Conservation (phyloP, 2,888 invertebrate species). For the Doris montereyensis region DNA sequence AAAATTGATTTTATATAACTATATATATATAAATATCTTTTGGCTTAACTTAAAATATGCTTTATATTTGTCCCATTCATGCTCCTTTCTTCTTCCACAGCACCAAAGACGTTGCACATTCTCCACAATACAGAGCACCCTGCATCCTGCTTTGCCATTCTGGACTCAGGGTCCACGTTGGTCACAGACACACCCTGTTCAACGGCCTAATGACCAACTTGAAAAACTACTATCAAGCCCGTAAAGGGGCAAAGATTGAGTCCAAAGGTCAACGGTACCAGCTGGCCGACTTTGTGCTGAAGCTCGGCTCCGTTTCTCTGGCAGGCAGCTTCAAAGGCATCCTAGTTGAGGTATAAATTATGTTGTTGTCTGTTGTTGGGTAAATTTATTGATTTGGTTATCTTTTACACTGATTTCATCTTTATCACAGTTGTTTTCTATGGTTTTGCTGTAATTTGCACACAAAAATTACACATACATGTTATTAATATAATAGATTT, state of each 20-base stretch:
- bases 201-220: conserved; percentile 93
- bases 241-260: conserved; percentile 83
- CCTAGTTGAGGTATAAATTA: conserved; percentile 83
- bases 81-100: conserved; percentile 71
- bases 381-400: too few species aligned
- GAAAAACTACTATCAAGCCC: conserved; percentile 85
- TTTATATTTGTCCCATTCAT: not conserved
- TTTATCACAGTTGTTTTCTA: too few species aligned
- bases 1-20: too few species aligned
- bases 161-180: conserved; percentile 88
- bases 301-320: conserved; percentile 92
- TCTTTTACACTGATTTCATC: too few species aligned
- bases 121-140: conserved; percentile 96
- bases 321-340: conserved; percentile 92
- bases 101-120: conserved; percentile 89
- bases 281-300: conserved; percentile 90
- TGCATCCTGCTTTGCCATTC: conserved; percentile 91
- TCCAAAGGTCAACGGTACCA: conserved; percentile 81
- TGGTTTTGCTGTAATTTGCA: too few species aligned
- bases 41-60: too few species aligned
- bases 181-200: conserved; percentile 92
- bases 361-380: not conserved
- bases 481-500: too few species aligned
- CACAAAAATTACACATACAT: too few species aligned
- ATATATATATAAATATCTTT: too few species aligned